phyloP scores from a whole-genome alignment of 2,888 invertebrate species.

The Leucozona laternaria region DNA sequence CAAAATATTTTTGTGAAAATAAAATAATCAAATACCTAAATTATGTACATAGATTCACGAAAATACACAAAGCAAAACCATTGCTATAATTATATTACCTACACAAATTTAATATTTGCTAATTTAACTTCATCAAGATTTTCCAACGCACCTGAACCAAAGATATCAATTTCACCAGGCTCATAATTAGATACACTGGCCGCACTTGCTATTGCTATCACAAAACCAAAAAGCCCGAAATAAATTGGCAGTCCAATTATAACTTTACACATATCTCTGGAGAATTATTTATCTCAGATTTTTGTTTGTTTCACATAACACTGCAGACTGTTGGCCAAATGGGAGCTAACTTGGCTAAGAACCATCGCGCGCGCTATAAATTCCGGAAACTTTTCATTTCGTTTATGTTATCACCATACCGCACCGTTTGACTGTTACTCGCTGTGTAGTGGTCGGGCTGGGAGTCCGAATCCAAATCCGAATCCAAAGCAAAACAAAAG shows the following conservation, averaged over 20 bases:
- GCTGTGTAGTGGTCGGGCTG: conserved; percentile 39
- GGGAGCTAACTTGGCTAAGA: conserved; percentile 26
- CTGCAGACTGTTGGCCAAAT: conserved; percentile 43
- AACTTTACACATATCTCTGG: conserved; percentile 61
- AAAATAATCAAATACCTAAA: too few species aligned
- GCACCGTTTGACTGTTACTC: conserved; percentile 5
- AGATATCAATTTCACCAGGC: conserved; percentile 30
- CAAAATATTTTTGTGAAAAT: too few species aligned
- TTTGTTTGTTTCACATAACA: conserved; percentile 37
- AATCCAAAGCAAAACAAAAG: conserved; percentile 51
- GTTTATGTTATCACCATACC: conserved; percentile 50
- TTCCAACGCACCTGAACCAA: conserved; percentile 48
- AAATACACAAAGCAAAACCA: background rate
- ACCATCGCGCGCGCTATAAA: conserved; percentile 58
- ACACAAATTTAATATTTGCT: background rate
- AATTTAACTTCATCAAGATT: background rate
- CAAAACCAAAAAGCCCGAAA: conserved; percentile 47
- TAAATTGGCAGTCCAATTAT: conserved; percentile 38
- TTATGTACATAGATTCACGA: background rate
- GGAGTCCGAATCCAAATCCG: conserved; percentile 43
- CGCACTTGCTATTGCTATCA: conserved; percentile 44
- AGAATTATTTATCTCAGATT: conserved; percentile 43
- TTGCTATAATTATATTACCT: background rate
- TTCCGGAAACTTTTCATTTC: conserved; percentile 62
- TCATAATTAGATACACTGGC: conserved; percentile 50